Evolutionary conservation across 2,797 vertebrate species (phyloP).

Genomic region (Squalus acanthias): DNA sequence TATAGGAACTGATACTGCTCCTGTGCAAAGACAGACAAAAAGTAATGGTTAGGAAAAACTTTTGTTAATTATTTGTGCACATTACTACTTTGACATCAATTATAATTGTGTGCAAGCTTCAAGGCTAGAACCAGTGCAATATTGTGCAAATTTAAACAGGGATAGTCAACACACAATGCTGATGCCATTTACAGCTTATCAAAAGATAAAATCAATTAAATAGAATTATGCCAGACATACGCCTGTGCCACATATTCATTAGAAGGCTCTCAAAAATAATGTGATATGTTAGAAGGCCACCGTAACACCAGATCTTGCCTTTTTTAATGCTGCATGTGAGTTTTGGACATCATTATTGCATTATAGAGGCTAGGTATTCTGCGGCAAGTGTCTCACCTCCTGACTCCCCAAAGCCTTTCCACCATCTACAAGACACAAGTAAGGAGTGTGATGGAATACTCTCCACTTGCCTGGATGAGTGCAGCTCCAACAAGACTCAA

Average conservation of each 20-base stretch:
- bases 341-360: background rate
- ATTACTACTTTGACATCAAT: background rate
- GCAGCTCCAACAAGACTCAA: too few relatives aligned
- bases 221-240: background rate
- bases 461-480: too few relatives aligned
- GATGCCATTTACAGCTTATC: background rate
- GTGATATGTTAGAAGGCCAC: background rate
- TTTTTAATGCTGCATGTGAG: too few relatives aligned
- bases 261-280: background rate
- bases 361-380: too few relatives aligned
- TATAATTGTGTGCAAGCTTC: background rate
- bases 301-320: too few relatives aligned
- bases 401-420: too few relatives aligned
- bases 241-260: background rate
- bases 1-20: conserved; percentile 92
- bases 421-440: too few relatives aligned
- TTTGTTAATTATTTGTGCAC: background rate
- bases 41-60: background rate
- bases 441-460: too few relatives aligned
- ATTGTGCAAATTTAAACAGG: background rate
- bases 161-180: background rate
- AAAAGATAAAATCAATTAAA: background rate
- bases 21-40: conserved; percentile 55
- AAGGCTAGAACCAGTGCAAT: background rate
- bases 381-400: too few relatives aligned